Evolutionary conservation across 1,140 invertebrate species (phyloP).

Genomic region (Conus ventricosus): DNA sequence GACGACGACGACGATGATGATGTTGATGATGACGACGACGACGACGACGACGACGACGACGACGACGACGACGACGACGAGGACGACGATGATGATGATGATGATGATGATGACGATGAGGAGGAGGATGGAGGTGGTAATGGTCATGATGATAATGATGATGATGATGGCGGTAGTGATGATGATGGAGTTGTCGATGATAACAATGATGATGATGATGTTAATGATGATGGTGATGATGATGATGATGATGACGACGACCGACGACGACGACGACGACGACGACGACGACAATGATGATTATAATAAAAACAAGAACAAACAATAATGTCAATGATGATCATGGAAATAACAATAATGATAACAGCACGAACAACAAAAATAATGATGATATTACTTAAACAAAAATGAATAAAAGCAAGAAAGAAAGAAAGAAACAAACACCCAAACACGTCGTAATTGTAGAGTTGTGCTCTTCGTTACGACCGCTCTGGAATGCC

Average conservation of each 20-base stretch:
- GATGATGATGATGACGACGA: conserved; percentile 7
- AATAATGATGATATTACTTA: no score
- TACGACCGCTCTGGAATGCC: no score
- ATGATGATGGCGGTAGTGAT: neutral
- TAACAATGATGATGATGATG: neutral
- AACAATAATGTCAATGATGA: neutral
- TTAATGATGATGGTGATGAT: neutral
- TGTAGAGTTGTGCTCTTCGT: no score
- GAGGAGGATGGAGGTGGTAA: no score
- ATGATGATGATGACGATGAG: neutral
- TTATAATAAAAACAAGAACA: neutral
- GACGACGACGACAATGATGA: neutral
- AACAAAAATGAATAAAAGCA: no score
- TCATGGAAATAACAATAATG: neutral
- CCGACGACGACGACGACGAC: neutral
- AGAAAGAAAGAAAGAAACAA: no score
- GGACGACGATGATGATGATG: neutral
- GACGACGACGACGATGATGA: neutral
- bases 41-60: neutral
- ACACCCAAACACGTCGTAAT: no score
- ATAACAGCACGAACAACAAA: neutral
- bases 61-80: conserved; percentile 3
- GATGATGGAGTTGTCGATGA: conserved; percentile 14
- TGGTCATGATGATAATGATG: neutral
- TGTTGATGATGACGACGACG: neutral